Conservation (phyloP, 2,888 invertebrate genomes). For the Gymnosoma rotundatum region DNA sequence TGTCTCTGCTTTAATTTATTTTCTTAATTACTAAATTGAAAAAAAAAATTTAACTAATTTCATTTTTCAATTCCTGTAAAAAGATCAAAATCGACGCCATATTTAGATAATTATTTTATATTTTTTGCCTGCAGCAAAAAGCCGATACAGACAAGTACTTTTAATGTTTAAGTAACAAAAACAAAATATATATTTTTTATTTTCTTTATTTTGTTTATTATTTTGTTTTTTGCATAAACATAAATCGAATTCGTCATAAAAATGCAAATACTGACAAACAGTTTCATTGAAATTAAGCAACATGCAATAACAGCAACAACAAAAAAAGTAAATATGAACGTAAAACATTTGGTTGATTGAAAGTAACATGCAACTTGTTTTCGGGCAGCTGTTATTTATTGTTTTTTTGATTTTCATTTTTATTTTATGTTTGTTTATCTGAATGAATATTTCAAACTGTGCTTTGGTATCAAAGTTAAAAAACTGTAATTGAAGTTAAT, state of each 20-base stretch:
- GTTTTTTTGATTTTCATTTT: neutral
- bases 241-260: conserved; percentile 24
- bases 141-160: too few species aligned
- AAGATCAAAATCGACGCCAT: too few species aligned
- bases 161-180: too few species aligned
- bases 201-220: too few species aligned
- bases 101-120: too few species aligned
- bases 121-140: too few species aligned
- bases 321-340: conserved; percentile 43
- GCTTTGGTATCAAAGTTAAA: conserved; percentile 8
- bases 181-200: neutral
- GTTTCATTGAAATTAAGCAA: conserved; percentile 22
- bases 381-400: conserved; percentile 59
- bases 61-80: too few species aligned
- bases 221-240: neutral
- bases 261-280: conserved; percentile 7
- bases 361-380: conserved; percentile 66
- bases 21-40: too few species aligned
- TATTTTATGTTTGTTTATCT: conserved; percentile 38
- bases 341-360: conserved; percentile 66
- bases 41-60: too few species aligned
- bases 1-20: too few species aligned
- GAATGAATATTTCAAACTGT: conserved; percentile 54
- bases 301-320: neutral
- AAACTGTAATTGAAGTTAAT: conserved; percentile 23